phyloP scores from a whole-genome alignment of 2,888 invertebrate species.

The Myathropa florea region DNA sequence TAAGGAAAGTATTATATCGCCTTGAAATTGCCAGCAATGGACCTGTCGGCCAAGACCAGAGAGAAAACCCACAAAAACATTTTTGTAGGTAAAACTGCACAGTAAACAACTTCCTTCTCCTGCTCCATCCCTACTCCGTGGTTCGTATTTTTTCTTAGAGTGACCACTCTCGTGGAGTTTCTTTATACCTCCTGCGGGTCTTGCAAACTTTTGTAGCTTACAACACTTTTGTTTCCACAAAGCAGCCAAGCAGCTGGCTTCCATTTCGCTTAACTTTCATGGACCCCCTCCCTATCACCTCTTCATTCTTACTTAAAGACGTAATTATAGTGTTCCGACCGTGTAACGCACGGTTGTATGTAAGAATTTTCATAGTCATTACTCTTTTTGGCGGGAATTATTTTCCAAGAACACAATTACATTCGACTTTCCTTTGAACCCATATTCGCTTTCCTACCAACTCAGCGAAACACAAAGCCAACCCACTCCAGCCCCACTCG shows the following conservation, averaged over 20 bases:
- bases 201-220: neutral
- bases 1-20: too few relatives aligned
- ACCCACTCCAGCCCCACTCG: neutral
- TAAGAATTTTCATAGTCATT: neutral
- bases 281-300: neutral
- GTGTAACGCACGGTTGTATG: neutral
- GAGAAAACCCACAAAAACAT: too few relatives aligned
- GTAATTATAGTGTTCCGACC: neutral
- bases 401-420: constrained; percentile 19
- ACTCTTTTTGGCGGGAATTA: constrained; percentile 18
- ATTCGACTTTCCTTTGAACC: constrained; percentile 43
- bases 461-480: neutral
- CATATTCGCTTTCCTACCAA: constrained; percentile 23
- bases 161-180: too few relatives aligned
- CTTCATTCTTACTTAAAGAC: neutral
- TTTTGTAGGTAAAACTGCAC: too few relatives aligned
- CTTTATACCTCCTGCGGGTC: neutral
- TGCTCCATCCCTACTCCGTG: neutral
- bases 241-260: neutral
- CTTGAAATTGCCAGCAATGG: too few relatives aligned
- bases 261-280: neutral
- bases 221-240: neutral
- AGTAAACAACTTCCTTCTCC: neutral
- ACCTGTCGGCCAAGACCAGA: too few relatives aligned
- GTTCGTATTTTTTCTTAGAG: too few relatives aligned